Evolutionary conservation across 2,113 vertebrate genomes (phyloP), one percentile per base, ranked within the genome.

Genomic region (Catharus minimus): DNA sequence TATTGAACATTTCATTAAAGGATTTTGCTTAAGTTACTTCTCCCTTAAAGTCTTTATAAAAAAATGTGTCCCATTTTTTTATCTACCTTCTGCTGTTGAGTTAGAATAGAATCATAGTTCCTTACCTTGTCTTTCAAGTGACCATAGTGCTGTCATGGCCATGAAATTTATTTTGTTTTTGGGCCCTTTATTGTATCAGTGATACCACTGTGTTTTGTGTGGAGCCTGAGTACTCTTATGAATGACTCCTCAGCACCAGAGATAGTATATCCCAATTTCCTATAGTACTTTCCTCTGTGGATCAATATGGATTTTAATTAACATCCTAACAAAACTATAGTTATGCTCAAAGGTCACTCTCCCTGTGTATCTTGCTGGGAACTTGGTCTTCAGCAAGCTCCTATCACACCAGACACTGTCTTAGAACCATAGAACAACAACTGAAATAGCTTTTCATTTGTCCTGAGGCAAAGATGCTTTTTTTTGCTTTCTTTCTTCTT

Each of bases 291-390:
- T 76, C 23, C 57, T 82, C 41, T 80, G 55, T 91, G 67, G 64
- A 95, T 92, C 91, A 89, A 72, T 93, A 91, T 57, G 33, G 72
- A 60, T 92, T 92, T 95, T 89, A 95, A 94, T 95, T 95, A 95
- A 78, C 61, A 64, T 52, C 75, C 46, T 84, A 81, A 79, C 56
- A 74, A 91, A 92, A 90, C 83, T 72, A 26, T 17, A 81, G 74
- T 91, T 89, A 61, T 10, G 27, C 61, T 92, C 67, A 83, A 84
- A 94, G 53, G 46, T 88, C 43, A 50, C n/a, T 85, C 43, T 92
- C 36, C 23, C 27, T 46, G 66, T 85, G 56, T 64, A 46, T 61
- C 47, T 92, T 92, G 39, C 68, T 1, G 18, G 87, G 41, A 93
- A 78, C 77, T 90, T 80, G 65, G 62, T 89, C 77, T 91, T 93